Base-by-base conservation (phyloP, 2,797 vertebrate genomes). In the Spinibarbus caldwelli region DNA sequence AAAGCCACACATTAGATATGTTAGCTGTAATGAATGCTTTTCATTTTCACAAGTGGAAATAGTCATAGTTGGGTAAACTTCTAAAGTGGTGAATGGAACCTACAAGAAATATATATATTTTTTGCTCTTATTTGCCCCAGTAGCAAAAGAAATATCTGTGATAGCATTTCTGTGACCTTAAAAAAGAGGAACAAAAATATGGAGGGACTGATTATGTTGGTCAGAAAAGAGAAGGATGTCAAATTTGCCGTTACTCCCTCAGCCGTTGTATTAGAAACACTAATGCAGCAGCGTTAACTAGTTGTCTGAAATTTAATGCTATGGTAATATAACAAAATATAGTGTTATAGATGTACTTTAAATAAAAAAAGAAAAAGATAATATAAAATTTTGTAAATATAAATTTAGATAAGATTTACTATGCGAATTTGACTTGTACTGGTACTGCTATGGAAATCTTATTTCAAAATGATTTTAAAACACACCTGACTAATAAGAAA, bases 1-100 rank as follows among this genome's bases (percentile, higher is more conserved):
- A 82, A 71, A 64, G 41, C 64, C 71, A 52, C 15, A 47, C 14
- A 12, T 21, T 75, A 64, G 41, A 82, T 43, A n/a, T n/a, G n/a
- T n/a, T n/a, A n/a, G n/a, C n/a, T n/a, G n/a, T n/a, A n/a, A n/a
- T n/a, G n/a, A n/a, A 59, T 47, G 59, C 36, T 67, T 34, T 3
- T 34, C 64, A 66, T 66, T 67, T 15, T 62, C 5, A 14, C 57
- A 34, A 21, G 64, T 4, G 3, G 4, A 67, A 21, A n/a, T 21
- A 31, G 36, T 21, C 7, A 9, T 34, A 36, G 31, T 21, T 67
- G 64, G 15, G 17, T 19, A 66, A 34, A 34, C 62, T 29, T 62
- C 59, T 31, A 31, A 17, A 64, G 6, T 64, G 6, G 7, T 31
- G 4, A 17, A 64, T 31, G 19, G 17, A 67, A 67, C 36, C 31